Conservation (phyloP, 92 coral and sea anemone species). For the Bergia sp. region DNA sequence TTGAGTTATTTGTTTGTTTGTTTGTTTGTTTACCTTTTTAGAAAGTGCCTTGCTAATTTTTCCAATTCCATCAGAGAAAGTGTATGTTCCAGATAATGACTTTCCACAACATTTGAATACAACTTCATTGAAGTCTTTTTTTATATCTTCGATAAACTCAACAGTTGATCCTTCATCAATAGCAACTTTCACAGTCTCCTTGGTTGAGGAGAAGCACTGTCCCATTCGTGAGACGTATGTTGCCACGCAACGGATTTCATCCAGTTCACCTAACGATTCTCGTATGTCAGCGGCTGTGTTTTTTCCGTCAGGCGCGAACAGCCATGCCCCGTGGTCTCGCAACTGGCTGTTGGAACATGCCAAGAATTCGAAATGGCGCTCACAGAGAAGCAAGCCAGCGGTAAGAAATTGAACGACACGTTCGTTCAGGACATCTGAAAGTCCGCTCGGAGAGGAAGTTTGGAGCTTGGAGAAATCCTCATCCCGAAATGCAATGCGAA, state of each 20-base stretch:
- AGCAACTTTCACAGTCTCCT: constrained; percentile 79
- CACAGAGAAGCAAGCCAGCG: constrained; percentile 61
- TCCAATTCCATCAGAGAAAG: constrained; percentile 95
- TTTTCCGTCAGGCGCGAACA: constrained; percentile 69
- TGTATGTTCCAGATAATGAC: constrained; percentile 68
- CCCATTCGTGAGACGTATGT: constrained; percentile 97
- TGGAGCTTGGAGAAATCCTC: constrained; percentile 92
- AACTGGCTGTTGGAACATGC: constrained; percentile 96
- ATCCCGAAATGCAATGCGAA: constrained; percentile 92
- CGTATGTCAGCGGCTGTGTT: constrained; percentile 72
- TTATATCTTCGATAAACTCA: constrained; percentile 68
- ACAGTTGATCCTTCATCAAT: constrained; percentile 66
- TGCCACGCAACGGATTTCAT: constrained; percentile 89
- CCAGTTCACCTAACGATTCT: constrained; percentile 80
- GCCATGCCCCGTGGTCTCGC: constrained; percentile 96
- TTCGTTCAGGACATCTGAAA: constrained; percentile 62
- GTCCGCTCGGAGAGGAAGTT: constrained; percentile 62
- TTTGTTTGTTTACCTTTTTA: constrained; percentile 60
- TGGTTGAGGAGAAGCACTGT: constrained; percentile 96
- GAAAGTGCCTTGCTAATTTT: constrained; percentile 81
- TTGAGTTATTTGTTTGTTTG: no score
- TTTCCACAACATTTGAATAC: constrained; percentile 65
- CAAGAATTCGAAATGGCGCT: constrained; percentile 73
- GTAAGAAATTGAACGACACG: constrained; percentile 70
- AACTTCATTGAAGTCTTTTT: constrained; percentile 49